Evolutionary conservation across 1,140 invertebrate genomes (phyloP).

Genomic region (Babylonia areolata): DNA sequence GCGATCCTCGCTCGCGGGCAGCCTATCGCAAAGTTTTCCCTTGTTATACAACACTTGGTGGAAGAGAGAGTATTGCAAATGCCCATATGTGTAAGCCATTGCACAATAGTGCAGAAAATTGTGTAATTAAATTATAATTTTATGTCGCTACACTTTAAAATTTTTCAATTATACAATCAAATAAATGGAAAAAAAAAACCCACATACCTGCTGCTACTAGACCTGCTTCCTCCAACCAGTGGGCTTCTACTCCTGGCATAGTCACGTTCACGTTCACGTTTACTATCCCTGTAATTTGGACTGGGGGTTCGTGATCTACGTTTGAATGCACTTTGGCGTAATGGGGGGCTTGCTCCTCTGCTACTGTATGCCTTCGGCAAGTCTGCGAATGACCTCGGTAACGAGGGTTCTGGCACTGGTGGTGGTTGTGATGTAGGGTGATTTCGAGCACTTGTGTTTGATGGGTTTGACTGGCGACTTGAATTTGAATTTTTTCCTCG

Average conservation of each 20-base stretch:
- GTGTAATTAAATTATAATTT: no score
- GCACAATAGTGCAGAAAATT: no score
- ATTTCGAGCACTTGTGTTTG: conserved; percentile 18
- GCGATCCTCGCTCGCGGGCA: no score
- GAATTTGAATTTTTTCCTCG: conserved; percentile 14
- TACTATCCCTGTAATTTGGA: conserved; percentile 53
- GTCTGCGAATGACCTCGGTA: conserved; percentile 54
- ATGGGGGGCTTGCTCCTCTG: conserved; percentile 8
- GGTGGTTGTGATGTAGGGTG: conserved; percentile 21
- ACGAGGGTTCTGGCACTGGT: conserved; percentile 15
- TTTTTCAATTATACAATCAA: not conserved
- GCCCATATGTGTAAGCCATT: no score
- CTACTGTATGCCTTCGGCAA: conserved; percentile 51
- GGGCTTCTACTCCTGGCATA: conserved; percentile 49
- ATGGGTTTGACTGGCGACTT: not conserved
- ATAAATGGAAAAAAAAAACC: not conserved
- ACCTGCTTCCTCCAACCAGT: conserved; percentile 42
- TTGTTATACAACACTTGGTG: no score
- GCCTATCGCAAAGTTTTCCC: no score
- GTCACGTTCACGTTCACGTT: conserved; percentile 45
- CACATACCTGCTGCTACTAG: not conserved
- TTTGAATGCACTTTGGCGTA: conserved; percentile 36
- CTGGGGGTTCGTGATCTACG: conserved; percentile 55
- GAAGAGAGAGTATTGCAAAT: no score
- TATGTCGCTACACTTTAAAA: not conserved